phyloP scores from a whole-genome alignment of 2,113 vertebrate species.

The Rousettus leschenaultii region DNA sequence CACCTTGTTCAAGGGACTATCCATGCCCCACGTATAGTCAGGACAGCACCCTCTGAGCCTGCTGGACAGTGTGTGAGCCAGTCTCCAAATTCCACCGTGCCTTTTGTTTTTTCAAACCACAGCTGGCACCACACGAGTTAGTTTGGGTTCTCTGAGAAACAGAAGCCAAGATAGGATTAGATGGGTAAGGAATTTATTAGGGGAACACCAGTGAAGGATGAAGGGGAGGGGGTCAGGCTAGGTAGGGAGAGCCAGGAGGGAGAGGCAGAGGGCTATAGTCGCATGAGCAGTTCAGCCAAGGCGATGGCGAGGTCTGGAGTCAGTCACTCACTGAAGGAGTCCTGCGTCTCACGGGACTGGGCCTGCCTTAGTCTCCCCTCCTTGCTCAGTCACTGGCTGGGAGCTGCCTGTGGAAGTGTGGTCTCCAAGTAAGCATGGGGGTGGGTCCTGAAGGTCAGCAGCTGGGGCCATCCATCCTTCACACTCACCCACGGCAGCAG shows the following conservation, averaged over 20 bases:
- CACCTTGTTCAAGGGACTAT: not conserved
- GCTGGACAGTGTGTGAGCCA: not conserved
- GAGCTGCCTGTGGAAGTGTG: not conserved
- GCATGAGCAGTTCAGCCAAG: not conserved
- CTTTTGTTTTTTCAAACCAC: not conserved
- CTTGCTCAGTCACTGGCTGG: not conserved
- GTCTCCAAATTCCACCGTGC: not conserved
- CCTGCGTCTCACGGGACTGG: not conserved
- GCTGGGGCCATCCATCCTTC: not conserved
- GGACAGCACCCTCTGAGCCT: not conserved
- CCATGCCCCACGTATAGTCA: not conserved
- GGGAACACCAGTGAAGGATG: not conserved
- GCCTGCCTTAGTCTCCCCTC: not conserved
- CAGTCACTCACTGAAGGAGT: not conserved
- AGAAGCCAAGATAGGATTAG: not conserved
- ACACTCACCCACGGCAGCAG: not conserved
- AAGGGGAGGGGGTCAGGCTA: not conserved
- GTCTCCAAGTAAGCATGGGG: not conserved
- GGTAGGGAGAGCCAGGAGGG: not conserved
- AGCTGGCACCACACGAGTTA: too few species aligned
- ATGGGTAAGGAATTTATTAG: not conserved
- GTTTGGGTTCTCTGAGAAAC: not conserved
- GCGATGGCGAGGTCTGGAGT: not conserved
- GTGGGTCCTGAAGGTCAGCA: not conserved
- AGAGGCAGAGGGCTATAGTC: not conserved